Base-by-base conservation (phyloP, 2,888 invertebrate genomes). In the Ecdyonurus torrentis region DNA sequence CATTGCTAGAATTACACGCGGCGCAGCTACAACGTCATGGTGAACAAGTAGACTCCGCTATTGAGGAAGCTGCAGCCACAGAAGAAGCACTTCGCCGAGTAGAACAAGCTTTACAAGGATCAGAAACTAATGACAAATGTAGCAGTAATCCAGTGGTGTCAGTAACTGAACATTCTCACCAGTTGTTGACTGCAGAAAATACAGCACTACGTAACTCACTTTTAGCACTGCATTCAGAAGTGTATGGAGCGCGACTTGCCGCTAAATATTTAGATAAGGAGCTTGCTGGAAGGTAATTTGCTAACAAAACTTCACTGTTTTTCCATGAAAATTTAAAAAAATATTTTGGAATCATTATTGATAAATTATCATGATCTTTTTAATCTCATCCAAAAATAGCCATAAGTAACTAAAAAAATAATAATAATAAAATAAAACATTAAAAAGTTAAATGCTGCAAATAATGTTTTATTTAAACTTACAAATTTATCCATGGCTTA, bases 231-330 rank as follows among this genome's bases (percentile, higher is more conserved):
- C 86, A 90, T 71, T 86, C 87, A 19, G 91, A 91, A 75, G 83
- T 91, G 5, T 90, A 87, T 71, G 91, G 90, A 53, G 89, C 91
- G 18, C 82, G 89, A 70, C 76, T 91, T 67, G 90, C 91, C 10
- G 89, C 91, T 15, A 89, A 89, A 71, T 91, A 91, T 73, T 76
- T 91, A 67, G 91, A 92, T 74, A 91, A 91, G 72, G 89, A 90
- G 73, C 74, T 90, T 64, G 89, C 89, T 37, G 81, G 81, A 65
- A 77, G 79, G 79, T 79, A 66, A 61, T 50, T 50, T n/a, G n/a
- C n/a, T n/a, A n/a, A n/a, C n/a, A n/a, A n/a, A n/a, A n/a, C n/a
- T n/a, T n/a, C n/a, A n/a, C n/a, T n/a, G n/a, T n/a, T n/a, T n/a
- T n/a, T n/a, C n/a, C n/a, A n/a, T n/a, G n/a, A n/a, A n/a, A n/a